Conservation (phyloP, 1,140 invertebrate species). For the Trissolcus basalis region DNA sequence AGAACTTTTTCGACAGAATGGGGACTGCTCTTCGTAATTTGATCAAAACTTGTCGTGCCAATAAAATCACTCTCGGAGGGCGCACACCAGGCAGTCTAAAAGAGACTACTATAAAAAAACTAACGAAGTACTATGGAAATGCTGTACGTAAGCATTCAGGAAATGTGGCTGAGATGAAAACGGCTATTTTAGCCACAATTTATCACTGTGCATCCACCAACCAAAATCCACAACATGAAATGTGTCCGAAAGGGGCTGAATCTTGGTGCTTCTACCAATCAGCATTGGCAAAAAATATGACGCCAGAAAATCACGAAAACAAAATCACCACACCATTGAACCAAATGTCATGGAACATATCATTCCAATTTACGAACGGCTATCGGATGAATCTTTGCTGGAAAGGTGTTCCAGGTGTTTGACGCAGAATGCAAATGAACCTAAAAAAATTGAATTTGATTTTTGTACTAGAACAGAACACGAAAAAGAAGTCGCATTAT, state of each 20-base stretch:
- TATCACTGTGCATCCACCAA: slow-evolving; percentile 16
- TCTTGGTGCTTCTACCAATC: slow-evolving; percentile 31
- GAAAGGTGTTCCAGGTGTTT: slow-evolving; percentile 23
- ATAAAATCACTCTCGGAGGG: slow-evolving; percentile 21
- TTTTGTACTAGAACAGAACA: no score
- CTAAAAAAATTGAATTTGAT: no score
- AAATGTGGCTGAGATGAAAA: slow-evolving; percentile 17
- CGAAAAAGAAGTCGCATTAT: no score
- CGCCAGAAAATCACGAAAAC: slow-evolving; percentile 10
- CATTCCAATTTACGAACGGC: slow-evolving; percentile 11
- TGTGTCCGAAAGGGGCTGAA: slow-evolving; percentile 9
- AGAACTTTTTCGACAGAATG: slow-evolving; percentile 15
- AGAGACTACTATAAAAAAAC: slow-evolving; percentile 24
- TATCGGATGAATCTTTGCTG: slow-evolving; percentile 12
- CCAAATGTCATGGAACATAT: slow-evolving; percentile 12
- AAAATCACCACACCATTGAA: slow-evolving; percentile 19
- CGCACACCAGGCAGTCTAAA: slow-evolving; percentile 24
- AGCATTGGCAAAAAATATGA: slow-evolving; percentile 4
- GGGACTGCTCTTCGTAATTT: slow-evolving; percentile 12
- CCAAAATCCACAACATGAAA: slow-evolving; percentile 15
- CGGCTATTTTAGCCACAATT: slow-evolving; percentile 25
- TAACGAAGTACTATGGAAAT: slow-evolving; percentile 22
- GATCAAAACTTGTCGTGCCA: no score
- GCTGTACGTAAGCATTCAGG: slow-evolving; percentile 14
- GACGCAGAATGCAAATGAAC: slow-evolving; percentile 43